phyloP scores from a whole-genome alignment of 37 sponge, comb jelly and placozoan genomes.

The Axinella damicornis region DNA sequence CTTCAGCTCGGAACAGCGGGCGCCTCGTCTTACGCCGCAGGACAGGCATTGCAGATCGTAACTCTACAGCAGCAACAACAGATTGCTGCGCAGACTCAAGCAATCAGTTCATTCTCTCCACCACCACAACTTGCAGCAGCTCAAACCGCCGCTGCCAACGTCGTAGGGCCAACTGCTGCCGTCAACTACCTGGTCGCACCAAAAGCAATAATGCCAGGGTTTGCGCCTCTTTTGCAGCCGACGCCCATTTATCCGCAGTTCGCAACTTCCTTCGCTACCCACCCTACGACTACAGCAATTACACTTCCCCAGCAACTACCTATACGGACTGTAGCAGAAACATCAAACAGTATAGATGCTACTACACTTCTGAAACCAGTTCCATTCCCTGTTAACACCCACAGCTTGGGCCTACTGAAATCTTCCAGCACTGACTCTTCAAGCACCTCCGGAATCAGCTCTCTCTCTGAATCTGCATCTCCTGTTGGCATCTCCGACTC shows the following conservation, averaged over 20 bases:
- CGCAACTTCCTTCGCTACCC: background rate
- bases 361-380: constrained; percentile 20
- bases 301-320: background rate
- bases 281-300: background rate
- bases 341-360: background rate
- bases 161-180: background rate
- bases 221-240: constrained; percentile 32
- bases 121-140: constrained; percentile 3
- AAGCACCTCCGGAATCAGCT: constrained; percentile 59
- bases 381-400: background rate
- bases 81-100: background rate
- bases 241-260: constrained; percentile 4
- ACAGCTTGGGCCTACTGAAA: constrained; percentile 6
- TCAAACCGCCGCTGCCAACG: background rate
- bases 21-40: background rate
- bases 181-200: constrained; percentile 22
- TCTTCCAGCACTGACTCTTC: constrained; percentile 39
- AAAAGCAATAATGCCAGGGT: constrained; percentile 4
- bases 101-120: background rate
- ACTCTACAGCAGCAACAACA: constrained; percentile 42
- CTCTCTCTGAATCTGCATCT: constrained; percentile 44
- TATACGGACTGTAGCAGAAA: background rate
- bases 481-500: constrained; percentile 32
- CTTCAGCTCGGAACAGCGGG: constrained; percentile 9
- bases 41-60: constrained; percentile 59